phyloP scores from a whole-genome alignment of 2,888 invertebrate genomes.

The Ophioninae sp. region DNA sequence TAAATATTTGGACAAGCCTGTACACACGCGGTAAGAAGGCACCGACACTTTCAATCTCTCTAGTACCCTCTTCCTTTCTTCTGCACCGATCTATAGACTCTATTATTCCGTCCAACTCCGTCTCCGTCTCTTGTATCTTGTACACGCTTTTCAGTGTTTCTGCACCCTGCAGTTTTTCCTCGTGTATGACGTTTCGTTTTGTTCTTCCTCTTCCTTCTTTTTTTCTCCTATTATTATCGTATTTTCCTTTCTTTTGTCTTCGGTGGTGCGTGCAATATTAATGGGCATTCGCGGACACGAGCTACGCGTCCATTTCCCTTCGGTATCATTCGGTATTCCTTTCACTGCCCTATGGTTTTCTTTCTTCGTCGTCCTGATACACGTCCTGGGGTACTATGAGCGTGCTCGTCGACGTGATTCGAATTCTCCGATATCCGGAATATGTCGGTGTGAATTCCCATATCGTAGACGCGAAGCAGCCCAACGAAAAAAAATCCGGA shows the following conservation, averaged over 20 bases:
- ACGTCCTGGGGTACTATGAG: no score
- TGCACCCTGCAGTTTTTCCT: slow-evolving; percentile 29
- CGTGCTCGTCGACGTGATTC: no score
- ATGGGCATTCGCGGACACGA: slow-evolving; percentile 20
- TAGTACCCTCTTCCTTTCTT: slow-evolving; percentile 19
- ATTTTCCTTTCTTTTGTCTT: slow-evolving; percentile 16
- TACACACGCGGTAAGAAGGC: slow-evolving; percentile 9
- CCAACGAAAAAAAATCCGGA: no score
- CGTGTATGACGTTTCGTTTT: neutral
- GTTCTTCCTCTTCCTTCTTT: no score
- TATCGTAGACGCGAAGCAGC: no score
- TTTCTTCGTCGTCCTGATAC: neutral
- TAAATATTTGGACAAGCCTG: no score
- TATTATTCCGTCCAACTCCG: slow-evolving; percentile 31
- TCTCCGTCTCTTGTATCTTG: slow-evolving; percentile 41
- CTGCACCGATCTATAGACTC: slow-evolving; percentile 31
- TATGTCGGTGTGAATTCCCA: no score
- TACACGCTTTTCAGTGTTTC: slow-evolving; percentile 48
- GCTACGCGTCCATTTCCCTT: slow-evolving; percentile 35
- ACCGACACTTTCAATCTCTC: slow-evolving; percentile 34
- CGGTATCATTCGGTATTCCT: slow-evolving; percentile 34
- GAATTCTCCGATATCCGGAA: no score
- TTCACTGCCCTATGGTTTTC: slow-evolving; percentile 25
- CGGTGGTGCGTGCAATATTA: slow-evolving; percentile 27
- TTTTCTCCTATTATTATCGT: no score